Percentiles rank a stretch among this genome's conserved stretches.
phyloP scores from a whole-genome alignment of 2,113 vertebrate species.

The Tenrec ecaudatus region DNA sequence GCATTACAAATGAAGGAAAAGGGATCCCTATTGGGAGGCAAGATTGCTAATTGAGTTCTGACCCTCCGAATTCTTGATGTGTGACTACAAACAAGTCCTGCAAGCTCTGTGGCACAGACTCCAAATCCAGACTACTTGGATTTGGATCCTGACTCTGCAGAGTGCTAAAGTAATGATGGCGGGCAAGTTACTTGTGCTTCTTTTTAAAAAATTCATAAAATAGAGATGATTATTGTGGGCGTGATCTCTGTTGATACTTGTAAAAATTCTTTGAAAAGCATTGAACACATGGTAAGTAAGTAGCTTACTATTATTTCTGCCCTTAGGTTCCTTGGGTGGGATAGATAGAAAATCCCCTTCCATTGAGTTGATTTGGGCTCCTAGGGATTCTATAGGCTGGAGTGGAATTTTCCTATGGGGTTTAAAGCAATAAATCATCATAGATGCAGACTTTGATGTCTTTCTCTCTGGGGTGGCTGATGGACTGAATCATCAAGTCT shows the following conservation, averaged over 20 bases:
- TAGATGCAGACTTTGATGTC: no score
- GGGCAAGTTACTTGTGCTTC: not conserved
- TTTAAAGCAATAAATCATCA: no score
- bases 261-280: constrained; percentile 2
- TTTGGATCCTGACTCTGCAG: not conserved
- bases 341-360: no score
- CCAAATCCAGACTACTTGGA: not conserved
- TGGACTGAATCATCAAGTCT: no score
- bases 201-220: not conserved
- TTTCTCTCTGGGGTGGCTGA: no score
- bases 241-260: not conserved
- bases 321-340: not conserved
- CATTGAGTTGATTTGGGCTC: no score
- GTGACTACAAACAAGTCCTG: not conserved
- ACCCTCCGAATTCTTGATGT: not conserved
- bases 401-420: no score
- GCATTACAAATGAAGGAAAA: not conserved
- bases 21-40: not conserved
- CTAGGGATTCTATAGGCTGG: no score
- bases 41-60: not conserved
- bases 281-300: not conserved
- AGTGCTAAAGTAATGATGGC: not conserved
- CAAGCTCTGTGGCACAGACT: not conserved
- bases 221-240: not conserved
- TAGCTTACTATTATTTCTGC: not conserved